A percentile compares a stretch with the other conserved stretches of the same genome.
Conservation (phyloP, 2,797 vertebrate genomes). For the Thalassophryne amazonica region DNA sequence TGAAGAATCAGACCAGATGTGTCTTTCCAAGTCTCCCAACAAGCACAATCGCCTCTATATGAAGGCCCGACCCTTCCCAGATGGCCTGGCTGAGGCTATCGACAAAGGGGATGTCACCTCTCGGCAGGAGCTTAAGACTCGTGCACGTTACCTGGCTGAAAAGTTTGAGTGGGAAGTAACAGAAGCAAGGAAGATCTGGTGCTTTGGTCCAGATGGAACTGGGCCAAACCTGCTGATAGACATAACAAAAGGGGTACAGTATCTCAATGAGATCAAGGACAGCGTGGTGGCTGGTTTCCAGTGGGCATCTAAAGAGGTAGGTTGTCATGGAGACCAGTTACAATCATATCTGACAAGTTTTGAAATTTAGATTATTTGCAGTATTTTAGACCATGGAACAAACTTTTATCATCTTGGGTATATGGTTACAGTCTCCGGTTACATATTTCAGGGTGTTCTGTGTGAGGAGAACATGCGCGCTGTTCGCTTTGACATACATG, state of each 20-base stretch:
- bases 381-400: too few relatives aligned
- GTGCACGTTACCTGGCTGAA: constrained; percentile 89
- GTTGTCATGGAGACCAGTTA: neutral
- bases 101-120: constrained; percentile 88
- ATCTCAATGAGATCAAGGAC: constrained; percentile 98
- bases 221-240: constrained; percentile 93
- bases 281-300: constrained; percentile 96
- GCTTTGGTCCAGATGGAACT: constrained; percentile 90
- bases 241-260: constrained; percentile 95
- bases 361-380: too few relatives aligned
- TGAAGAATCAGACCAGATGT: constrained; percentile 85
- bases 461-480: constrained; percentile 95
- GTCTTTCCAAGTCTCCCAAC: constrained; percentile 95
- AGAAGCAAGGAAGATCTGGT: constrained; percentile 96
- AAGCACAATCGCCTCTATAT: constrained; percentile 97
- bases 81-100: constrained; percentile 91
- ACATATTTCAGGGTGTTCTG: constrained; percentile 80
- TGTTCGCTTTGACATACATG: constrained; percentile 88
- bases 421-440: neutral
- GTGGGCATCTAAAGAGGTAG: constrained; percentile 96
- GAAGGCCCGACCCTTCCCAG: constrained; percentile 88
- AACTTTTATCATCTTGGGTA: neutral
- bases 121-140: constrained; percentile 89
- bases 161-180: constrained; percentile 94
- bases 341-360: neutral